Conservation (phyloP, 2,888 invertebrate genomes). For the Hypena proboscidalis region DNA sequence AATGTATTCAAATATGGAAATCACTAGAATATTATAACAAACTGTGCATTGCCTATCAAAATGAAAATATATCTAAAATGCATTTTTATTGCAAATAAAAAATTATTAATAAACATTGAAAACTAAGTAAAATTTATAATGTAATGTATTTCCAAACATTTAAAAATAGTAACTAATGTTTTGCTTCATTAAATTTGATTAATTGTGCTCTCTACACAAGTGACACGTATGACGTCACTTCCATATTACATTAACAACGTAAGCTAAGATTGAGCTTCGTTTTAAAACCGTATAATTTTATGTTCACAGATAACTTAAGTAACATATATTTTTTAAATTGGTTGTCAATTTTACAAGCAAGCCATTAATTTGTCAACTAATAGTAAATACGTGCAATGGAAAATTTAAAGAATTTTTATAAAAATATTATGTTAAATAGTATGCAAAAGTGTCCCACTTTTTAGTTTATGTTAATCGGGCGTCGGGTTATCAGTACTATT, state of each 20-base stretch:
- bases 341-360: neutral
- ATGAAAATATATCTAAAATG: too few relatives aligned
- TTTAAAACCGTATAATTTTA: neutral
- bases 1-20: too few relatives aligned
- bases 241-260: neutral
- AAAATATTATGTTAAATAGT: conserved; percentile 3
- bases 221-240: neutral
- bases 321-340: neutral
- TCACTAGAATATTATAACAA: too few relatives aligned
- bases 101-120: too few relatives aligned
- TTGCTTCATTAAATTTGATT: too few relatives aligned
- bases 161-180: too few relatives aligned
- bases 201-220: too few relatives aligned
- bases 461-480: conserved; percentile 11
- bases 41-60: too few relatives aligned
- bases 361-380: conserved; percentile 1
- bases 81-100: too few relatives aligned
- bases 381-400: conserved; percentile 1
- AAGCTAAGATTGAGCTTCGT: neutral
- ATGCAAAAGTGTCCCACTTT: conserved; percentile 7
- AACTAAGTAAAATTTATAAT: too few relatives aligned
- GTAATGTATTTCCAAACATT: too few relatives aligned
- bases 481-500: conserved; percentile 2
- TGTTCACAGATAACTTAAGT: neutral
- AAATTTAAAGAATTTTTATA: conserved; percentile 6